A percentile compares a stretch with the other conserved stretches of the same genome.
These are phyloP conservation scores for Hippolais icterina DNA, from an alignment of 2,113 vertebrate genomes.

Conservation along the genomic window DNA sequence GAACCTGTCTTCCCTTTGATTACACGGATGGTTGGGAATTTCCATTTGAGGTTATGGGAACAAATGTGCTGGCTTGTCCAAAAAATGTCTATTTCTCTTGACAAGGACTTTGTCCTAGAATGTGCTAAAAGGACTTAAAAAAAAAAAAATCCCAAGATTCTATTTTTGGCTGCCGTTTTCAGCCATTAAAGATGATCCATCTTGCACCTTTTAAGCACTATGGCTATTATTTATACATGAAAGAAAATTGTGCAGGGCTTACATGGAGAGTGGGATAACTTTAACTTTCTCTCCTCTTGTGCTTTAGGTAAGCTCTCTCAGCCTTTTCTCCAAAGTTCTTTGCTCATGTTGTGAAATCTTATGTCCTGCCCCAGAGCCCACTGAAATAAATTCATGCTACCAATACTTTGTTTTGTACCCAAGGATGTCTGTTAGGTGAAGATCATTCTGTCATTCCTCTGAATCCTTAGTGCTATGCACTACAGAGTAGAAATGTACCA, in stretches of 20 bases:
- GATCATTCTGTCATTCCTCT: not conserved
- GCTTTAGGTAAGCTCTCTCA: not conserved
- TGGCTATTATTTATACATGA: slow-evolving; percentile 42
- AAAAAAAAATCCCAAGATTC: not conserved
- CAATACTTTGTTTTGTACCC: not conserved
- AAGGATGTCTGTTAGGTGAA: not conserved
- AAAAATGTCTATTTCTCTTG: slow-evolving; percentile 42
- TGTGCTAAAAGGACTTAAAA: slow-evolving; percentile 23
- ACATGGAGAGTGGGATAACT: not conserved
- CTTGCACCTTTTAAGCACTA: slow-evolving; percentile 28
- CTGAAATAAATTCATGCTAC: not conserved
- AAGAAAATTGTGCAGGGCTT: slow-evolving; percentile 2
- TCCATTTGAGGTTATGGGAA: slow-evolving; percentile 48
- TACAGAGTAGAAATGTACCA: not conserved
- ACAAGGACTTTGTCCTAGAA: slow-evolving; percentile 38
- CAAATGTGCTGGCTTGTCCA: slow-evolving; percentile 20
- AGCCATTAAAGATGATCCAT: slow-evolving; percentile 15
- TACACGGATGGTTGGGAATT: slow-evolving; percentile 58
- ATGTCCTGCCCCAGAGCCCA: not conserved
- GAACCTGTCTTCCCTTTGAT: slow-evolving; percentile 43
- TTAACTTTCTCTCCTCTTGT: not conserved
- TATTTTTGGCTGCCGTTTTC: slow-evolving; percentile 29
- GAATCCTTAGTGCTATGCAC: not conserved
- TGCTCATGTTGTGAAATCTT: not conserved
- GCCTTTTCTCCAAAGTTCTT: not conserved